A percentile compares a stretch with the other conserved stretches of the same genome.
These are phyloP conservation scores for Podarcis raffonei DNA, from an alignment of 2,113 vertebrate genomes.

Conservation along the genomic window DNA sequence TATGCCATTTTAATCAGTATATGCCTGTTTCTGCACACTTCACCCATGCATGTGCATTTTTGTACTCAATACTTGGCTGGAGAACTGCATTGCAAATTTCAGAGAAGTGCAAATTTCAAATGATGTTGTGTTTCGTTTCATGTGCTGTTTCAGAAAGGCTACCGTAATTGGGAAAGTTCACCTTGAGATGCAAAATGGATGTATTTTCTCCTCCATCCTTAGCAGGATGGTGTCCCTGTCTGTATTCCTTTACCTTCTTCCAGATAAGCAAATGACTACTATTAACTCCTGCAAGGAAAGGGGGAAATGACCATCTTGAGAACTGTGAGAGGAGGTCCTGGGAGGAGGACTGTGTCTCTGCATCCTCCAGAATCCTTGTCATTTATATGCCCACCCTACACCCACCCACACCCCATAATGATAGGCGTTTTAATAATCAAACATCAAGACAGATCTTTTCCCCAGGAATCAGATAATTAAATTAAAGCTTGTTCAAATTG, in stretches of 20 bases:
- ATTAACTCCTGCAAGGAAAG: not conserved
- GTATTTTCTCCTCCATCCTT: not conserved
- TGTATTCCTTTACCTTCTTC: not conserved
- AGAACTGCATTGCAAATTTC: no score
- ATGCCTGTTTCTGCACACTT: no score
- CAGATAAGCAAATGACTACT: not conserved
- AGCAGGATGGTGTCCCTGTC: not conserved
- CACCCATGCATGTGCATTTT: no score
- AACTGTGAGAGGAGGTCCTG: not conserved
- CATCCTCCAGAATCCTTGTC: not conserved
- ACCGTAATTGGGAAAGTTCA: not conserved
- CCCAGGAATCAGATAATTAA: not conserved
- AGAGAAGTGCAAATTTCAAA: no score
- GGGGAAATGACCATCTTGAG: not conserved
- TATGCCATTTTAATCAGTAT: no score
- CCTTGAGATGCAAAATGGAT: no score
- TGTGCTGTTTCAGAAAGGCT: not conserved
- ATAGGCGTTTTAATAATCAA: not conserved
- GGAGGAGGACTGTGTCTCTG: not conserved
- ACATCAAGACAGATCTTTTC: not conserved
- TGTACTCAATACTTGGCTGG: no score
- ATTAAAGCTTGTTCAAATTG: not conserved
- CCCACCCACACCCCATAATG: not conserved
- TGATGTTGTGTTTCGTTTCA: not conserved
- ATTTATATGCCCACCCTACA: not conserved